Evolutionary conservation across 1,140 invertebrate genomes (phyloP).

Genomic region (Gryon sp.): DNA sequence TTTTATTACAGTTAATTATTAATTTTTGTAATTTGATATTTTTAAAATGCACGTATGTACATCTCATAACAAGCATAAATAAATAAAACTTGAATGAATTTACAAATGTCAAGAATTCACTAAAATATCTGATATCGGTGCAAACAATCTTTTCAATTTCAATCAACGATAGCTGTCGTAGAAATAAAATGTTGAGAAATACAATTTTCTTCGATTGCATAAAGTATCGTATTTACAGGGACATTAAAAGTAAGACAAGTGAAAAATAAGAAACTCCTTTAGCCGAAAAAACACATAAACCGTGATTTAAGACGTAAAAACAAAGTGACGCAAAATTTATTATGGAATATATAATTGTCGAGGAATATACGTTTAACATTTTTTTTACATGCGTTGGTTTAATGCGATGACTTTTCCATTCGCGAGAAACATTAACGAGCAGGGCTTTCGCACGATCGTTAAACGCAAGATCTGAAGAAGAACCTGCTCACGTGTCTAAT

Average conservation of each 20-base stretch:
- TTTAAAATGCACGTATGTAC: no score
- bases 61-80: no score
- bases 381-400: slow-evolving; percentile 39
- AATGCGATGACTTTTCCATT: slow-evolving; percentile 43
- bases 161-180: no score
- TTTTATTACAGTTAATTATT: no score
- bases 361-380: slow-evolving; percentile 47
- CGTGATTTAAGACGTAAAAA: slow-evolving; percentile 45
- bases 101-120: no score
- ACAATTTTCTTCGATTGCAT: slow-evolving; percentile 38
- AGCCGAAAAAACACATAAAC: slow-evolving; percentile 33
- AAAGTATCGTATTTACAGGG: slow-evolving; percentile 45
- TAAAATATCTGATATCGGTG: no score
- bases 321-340: slow-evolving; percentile 46
- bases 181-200: no score
- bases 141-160: no score
- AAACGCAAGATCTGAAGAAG: slow-evolving; percentile 67
- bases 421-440: slow-evolving; percentile 50
- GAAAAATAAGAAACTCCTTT: slow-evolving; percentile 41
- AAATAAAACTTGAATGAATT: no score
- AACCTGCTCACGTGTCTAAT: slow-evolving; percentile 72
- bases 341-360: slow-evolving; percentile 48
- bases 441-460: slow-evolving; percentile 67
- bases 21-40: no score
- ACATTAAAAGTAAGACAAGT: slow-evolving; percentile 46